Conservation (phyloP, 2,113 vertebrate species). For the Neotragus pygmaeus region DNA sequence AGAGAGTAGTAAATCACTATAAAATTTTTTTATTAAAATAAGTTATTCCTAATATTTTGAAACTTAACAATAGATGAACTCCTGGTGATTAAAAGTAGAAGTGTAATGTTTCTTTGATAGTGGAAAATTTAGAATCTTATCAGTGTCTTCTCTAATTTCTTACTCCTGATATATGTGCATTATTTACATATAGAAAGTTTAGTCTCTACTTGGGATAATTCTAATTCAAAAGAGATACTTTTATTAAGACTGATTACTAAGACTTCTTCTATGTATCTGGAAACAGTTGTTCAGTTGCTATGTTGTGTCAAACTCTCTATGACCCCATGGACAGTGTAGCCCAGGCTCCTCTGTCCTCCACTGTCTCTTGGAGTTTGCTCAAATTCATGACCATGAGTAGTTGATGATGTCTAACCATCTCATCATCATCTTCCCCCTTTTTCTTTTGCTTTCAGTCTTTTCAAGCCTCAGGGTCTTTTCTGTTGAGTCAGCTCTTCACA, state of each 20-base stretch:
- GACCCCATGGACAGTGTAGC: background rate
- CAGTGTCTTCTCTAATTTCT: background rate
- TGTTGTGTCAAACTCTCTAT: background rate
- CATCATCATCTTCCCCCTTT: background rate
- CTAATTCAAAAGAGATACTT: background rate
- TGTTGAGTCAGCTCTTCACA: background rate
- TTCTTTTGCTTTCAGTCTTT: background rate
- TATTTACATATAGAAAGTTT: background rate
- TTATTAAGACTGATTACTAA: background rate
- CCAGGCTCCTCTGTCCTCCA: background rate
- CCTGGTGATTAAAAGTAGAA: background rate
- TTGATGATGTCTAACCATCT: background rate
- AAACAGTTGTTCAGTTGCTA: background rate
- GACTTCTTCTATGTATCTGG: background rate
- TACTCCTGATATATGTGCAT: background rate
- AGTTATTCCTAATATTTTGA: background rate
- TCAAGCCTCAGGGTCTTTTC: background rate
- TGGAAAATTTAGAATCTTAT: background rate
- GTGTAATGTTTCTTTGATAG: background rate
- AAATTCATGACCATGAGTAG: background rate
- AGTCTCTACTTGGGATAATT: background rate
- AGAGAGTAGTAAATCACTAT: background rate
- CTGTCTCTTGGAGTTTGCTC: background rate
- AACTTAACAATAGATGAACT: background rate
- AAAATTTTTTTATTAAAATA: background rate